Base-by-base conservation (phyloP, 2,113 vertebrate genomes). In the Sturnira hondurensis region DNA sequence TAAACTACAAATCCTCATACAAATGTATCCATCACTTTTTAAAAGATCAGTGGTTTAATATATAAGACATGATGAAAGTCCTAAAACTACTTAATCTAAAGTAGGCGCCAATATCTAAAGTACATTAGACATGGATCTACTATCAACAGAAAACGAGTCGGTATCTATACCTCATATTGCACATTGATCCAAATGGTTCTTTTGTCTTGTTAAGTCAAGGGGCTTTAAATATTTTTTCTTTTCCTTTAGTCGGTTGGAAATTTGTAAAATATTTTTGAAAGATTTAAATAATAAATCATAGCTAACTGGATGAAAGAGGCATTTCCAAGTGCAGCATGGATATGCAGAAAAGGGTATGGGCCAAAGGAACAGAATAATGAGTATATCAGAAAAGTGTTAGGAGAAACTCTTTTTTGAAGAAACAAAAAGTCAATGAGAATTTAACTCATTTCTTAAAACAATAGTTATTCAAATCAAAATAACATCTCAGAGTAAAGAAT, bases 401-500 rank as follows among this genome's bases (percentile, higher is more conserved):
- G 13, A 81, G 41, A 91, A 82, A 36, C 45, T 90, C 82, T 86
- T 82, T 86, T 86, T 81, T 38, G 89, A 93, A 94, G 52, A 93
- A 22, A 85, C n/a, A 96, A 93, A 93, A 93, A 65, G 17, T 97
- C n/a, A 93, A 14, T 71, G 76, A 97, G 17, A 94, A 74, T 84
- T 82, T 86, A 94, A 63, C 22, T 86, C 20, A 93, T 68, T 86
- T 93, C 20, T 89, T 58, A 92, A 76, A 38, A 84, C 13, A 54
- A 81, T 4, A 88, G 43, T 61, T 54, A 83, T 67, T 80, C 47
- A 80, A 11, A 50, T 93, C 33, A 94, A 96, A 93, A 92, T 36
- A 86, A 31, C 31, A 73, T 67, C 45, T 78, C n/a, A 91, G 31
- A 74, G 33, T 61, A 82, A 77, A 82, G 31, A 63, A 38, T 14